phyloP scores from a whole-genome alignment of 2,888 invertebrate species.

The Elysia crispata region DNA sequence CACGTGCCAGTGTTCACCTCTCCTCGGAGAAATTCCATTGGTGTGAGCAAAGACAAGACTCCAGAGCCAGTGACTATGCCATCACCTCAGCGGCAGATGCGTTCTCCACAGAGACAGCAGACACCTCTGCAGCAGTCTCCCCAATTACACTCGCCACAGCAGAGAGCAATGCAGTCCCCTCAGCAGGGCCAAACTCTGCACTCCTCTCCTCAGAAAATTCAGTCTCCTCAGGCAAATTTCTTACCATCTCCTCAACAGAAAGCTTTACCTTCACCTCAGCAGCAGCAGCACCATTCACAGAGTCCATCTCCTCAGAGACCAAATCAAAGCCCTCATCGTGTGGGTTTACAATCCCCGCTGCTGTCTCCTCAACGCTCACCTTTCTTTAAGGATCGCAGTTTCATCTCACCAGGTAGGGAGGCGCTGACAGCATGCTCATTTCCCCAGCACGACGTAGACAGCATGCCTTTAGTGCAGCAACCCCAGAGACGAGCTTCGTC shows the following conservation, averaged over 20 bases:
- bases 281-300: slow-evolving; percentile 12
- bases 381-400: slow-evolving; percentile 43
- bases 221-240: slow-evolving; percentile 34
- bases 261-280: slow-evolving; percentile 39
- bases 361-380: slow-evolving; percentile 37
- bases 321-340: slow-evolving; percentile 23
- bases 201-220: slow-evolving; percentile 38
- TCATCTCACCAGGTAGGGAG: slow-evolving; percentile 35
- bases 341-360: background rate
- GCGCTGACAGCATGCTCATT: background rate
- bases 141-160: slow-evolving; percentile 6
- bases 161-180: background rate
- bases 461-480: slow-evolving; percentile 2
- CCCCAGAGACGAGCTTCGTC: slow-evolving; percentile 38
- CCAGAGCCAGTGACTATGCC: slow-evolving; percentile 40
- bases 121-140: slow-evolving; percentile 35
- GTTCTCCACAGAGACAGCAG: slow-evolving; percentile 38
- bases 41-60: slow-evolving; percentile 35
- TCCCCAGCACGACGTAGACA: background rate
- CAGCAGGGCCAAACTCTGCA: background rate
- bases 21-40: slow-evolving; percentile 37
- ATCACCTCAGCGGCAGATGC: slow-evolving; percentile 21
- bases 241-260: slow-evolving; percentile 17
- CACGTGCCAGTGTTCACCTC: slow-evolving; percentile 35
- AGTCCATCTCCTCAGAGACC: slow-evolving; percentile 21